Evolutionary conservation across 2,888 invertebrate species (phyloP).

Genomic region (Coelinius sp.): DNA sequence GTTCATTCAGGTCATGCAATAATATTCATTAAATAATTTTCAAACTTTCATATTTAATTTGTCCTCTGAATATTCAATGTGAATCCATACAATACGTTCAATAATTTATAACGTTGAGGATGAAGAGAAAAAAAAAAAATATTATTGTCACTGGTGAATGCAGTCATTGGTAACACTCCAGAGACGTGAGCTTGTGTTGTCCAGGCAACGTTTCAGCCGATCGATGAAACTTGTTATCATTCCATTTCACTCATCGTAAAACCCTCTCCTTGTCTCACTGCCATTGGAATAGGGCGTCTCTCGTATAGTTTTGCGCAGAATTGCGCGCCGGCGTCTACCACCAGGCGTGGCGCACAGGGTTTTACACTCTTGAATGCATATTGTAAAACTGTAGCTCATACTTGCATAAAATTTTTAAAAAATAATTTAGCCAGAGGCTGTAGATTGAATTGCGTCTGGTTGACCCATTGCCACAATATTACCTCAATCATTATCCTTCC

Average conservation of each 20-base stretch:
- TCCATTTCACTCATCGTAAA: slow-evolving; percentile 47
- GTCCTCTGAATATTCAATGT: not conserved
- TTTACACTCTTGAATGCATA: not conserved
- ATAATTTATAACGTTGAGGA: not conserved
- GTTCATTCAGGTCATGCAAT: slow-evolving; percentile 1
- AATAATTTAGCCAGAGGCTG: not conserved
- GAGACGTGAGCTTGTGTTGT: slow-evolving; percentile 43
- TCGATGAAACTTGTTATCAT: slow-evolving; percentile 56
- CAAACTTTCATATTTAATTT: not conserved
- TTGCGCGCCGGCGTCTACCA: slow-evolving; percentile 36
- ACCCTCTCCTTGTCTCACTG: slow-evolving; percentile 22
- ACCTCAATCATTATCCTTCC: not conserved
- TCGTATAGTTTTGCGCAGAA: not conserved
- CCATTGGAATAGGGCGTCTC: slow-evolving; percentile 4
- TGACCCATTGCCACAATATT: not conserved
- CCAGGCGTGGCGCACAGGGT: slow-evolving; percentile 43
- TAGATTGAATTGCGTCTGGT: not conserved
- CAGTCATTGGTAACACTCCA: slow-evolving; percentile 31
- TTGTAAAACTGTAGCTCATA: not conserved
- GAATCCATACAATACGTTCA: not conserved
- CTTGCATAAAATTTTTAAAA: not conserved
- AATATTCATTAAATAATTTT: not conserved
- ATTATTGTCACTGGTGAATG: not conserved
- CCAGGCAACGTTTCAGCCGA: slow-evolving; percentile 54
- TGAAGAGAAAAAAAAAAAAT: not conserved